Evolutionary conservation across 2,797 vertebrate genomes (phyloP).

Genomic region (Lacerta viridis): DNA sequence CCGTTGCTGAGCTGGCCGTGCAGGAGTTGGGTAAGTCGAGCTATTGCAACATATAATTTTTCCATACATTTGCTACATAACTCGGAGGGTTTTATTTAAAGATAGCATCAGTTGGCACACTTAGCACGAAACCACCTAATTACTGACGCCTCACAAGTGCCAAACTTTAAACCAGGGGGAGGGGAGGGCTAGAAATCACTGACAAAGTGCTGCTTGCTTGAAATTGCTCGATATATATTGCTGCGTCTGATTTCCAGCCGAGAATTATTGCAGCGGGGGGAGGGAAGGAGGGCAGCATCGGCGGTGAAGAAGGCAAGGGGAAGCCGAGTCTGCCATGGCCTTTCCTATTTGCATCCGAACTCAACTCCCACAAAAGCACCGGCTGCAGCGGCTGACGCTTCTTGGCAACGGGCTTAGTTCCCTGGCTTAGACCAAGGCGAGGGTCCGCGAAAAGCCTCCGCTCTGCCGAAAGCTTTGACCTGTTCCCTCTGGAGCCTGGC

Average conservation of each 20-base stretch:
- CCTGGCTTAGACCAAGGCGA: not conserved
- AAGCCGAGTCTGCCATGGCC: not conserved
- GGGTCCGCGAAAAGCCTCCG: not conserved
- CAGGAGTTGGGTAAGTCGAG: conserved; percentile 73
- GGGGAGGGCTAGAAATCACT: conserved; percentile 3
- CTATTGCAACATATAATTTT: conserved; percentile 73
- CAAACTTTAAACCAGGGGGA: conserved; percentile 59
- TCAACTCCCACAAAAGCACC: not conserved
- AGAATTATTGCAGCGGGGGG: too few species aligned
- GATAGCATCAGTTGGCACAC: conserved; percentile 78
- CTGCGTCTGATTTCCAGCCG: not conserved
- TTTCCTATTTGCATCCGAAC: not conserved
- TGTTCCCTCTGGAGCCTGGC: not conserved
- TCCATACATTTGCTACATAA: conserved; percentile 71
- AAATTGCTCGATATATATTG: not conserved
- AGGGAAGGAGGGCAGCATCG: conserved; percentile 9
- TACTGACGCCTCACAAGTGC: conserved; percentile 76
- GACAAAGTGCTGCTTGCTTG: not conserved
- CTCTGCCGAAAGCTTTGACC: not conserved
- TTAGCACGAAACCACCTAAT: conserved; percentile 77
- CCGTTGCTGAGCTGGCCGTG: conserved; percentile 69
- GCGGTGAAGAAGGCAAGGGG: not conserved
- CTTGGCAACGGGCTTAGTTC: not conserved
- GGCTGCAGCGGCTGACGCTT: not conserved
- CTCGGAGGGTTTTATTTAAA: conserved; percentile 70